A percentile compares a stretch with the other conserved stretches of the same genome.
Evolutionary conservation across 2,113 vertebrate genomes (phyloP).

Genomic region (Melanotaenia duboulayi): DNA sequence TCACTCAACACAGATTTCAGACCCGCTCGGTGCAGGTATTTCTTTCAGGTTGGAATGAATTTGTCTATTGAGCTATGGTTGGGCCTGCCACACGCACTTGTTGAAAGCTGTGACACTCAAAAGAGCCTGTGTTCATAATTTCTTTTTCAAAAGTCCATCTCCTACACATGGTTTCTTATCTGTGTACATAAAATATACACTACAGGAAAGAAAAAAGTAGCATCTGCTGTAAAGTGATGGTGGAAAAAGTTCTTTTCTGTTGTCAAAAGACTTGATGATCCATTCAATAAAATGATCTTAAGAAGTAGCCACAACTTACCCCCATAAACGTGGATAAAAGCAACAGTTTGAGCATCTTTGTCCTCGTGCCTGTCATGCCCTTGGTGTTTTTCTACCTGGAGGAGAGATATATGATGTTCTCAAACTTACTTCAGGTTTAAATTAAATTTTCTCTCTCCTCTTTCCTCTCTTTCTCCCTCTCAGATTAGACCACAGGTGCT

Average conservation of each 20-base stretch:
- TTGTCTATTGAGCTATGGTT: slow-evolving; percentile 71
- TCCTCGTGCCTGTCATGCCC: slow-evolving; percentile 48
- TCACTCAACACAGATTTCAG: slow-evolving; percentile 83
- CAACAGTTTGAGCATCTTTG: slow-evolving; percentile 62
- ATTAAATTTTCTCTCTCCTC: slow-evolving; percentile 14
- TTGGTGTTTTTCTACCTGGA: slow-evolving; percentile 40
- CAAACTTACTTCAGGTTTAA: slow-evolving; percentile 65
- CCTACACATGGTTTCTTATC: slow-evolving; percentile 11
- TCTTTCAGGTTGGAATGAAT: slow-evolving; percentile 76
- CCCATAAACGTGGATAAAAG: slow-evolving; percentile 59
- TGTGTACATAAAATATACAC: slow-evolving; percentile 7
- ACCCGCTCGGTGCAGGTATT: slow-evolving; percentile 67
- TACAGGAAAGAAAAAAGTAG: not conserved
- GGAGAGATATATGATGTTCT: slow-evolving; percentile 56
- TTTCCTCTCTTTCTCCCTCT: slow-evolving; percentile 12
- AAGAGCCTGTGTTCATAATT: slow-evolving; percentile 72
- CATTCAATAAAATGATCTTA: not conserved
- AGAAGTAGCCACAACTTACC: slow-evolving; percentile 67
- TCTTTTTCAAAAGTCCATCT: slow-evolving; percentile 25
- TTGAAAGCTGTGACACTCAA: slow-evolving; percentile 72
- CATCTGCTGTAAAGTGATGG: not conserved
- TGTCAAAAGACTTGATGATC: not conserved
- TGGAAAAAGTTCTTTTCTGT: not conserved
- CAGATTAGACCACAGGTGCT: slow-evolving; percentile 68
- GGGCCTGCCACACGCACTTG: slow-evolving; percentile 63